Evolutionary conservation across 2,888 invertebrate genomes (phyloP).

Genomic region (Rhamphomyia laevipes): DNA sequence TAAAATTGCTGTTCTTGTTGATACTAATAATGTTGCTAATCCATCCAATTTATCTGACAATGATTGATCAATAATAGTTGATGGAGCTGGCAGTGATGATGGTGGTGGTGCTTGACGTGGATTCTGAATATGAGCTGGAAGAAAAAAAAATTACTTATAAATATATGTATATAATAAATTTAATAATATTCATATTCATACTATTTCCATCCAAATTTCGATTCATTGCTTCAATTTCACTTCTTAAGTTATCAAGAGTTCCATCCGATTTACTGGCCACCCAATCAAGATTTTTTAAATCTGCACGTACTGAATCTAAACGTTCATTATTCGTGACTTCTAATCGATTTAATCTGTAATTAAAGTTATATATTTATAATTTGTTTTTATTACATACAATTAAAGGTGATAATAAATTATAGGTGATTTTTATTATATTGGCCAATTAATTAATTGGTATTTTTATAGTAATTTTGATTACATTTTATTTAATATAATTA

Average conservation of each 20-base stretch:
- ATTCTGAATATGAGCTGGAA: not conserved
- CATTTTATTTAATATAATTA: too few species aligned
- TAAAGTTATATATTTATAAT: not conserved
- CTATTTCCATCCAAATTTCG: slow-evolving; percentile 8
- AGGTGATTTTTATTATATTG: not conserved
- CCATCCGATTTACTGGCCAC: slow-evolving; percentile 31
- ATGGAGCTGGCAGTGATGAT: slow-evolving; percentile 2
- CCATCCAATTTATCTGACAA: slow-evolving; percentile 21
- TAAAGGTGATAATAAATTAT: not conserved
- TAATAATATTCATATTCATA: slow-evolving; percentile 2
- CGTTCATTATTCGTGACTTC: slow-evolving; percentile 35
- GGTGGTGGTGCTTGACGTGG: slow-evolving; percentile 12
- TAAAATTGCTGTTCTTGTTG: slow-evolving; percentile 20
- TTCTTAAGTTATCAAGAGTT: slow-evolving; percentile 34
- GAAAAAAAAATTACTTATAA: too few species aligned
- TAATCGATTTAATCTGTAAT: slow-evolving; percentile 32
- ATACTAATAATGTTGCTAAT: slow-evolving; percentile 25
- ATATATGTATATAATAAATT: not conserved
- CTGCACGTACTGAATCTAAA: slow-evolving; percentile 33
- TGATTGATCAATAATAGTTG: slow-evolving; percentile 3
- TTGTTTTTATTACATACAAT: not conserved
- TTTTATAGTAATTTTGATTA: too few species aligned
- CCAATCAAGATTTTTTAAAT: slow-evolving; percentile 38
- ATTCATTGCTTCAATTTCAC: slow-evolving; percentile 27
- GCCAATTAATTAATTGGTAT: too few species aligned